Evolutionary conservation across 2,797 vertebrate species (phyloP), one percentile per base, ranked within the genome.

Genomic region (Gallinago stenura): DNA sequence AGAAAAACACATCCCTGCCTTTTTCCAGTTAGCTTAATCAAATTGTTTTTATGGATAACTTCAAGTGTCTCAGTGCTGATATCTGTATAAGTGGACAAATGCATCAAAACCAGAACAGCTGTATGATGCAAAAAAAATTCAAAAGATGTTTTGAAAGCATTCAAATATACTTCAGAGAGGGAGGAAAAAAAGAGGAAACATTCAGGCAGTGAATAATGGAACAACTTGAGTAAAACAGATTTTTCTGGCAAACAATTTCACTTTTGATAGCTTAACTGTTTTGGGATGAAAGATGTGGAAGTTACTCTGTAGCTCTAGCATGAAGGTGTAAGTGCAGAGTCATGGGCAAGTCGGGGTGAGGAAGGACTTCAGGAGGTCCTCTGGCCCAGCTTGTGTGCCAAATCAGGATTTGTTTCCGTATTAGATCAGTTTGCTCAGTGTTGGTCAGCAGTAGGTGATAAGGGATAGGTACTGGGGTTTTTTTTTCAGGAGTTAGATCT

Each of bases 301-400:
- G 20, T 30, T 73, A 22, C 12, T 83, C 48, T 62, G 69, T 43
- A 56, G 58, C 43, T 82, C 20, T 50, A 4, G 39, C 4, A 10
- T 1, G 15, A 71, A 70, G 33, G 31, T 53, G 4, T n/a, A 58
- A 75, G 25, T 65, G 45, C 31, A 41, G 45, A 62, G 46, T 41
- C 3, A 18, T 16, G 54, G 50, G 14, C 15, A 19, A 26, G 15
- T 25, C 19, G 46, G 33, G 31, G 18, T 90, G 46, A 78, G 26
- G 41, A n/a, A 61, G 31, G 70, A 75, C 24, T 18, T 72, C 8
- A 3, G 43, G 53, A 93, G 14, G 7, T 43, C 18, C 14, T 73
- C 20, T 58, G 57, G 30, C 39, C 41, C 28, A 37, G 0, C 25
- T 24, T 0, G 0, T 3, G 2, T 28, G 35, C 39, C 15, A 15